Percentiles rank a stretch among this genome's conserved stretches.
phyloP scores from a whole-genome alignment of 2,888 invertebrate genomes.

The Eudiplozoon nipponicum region DNA sequence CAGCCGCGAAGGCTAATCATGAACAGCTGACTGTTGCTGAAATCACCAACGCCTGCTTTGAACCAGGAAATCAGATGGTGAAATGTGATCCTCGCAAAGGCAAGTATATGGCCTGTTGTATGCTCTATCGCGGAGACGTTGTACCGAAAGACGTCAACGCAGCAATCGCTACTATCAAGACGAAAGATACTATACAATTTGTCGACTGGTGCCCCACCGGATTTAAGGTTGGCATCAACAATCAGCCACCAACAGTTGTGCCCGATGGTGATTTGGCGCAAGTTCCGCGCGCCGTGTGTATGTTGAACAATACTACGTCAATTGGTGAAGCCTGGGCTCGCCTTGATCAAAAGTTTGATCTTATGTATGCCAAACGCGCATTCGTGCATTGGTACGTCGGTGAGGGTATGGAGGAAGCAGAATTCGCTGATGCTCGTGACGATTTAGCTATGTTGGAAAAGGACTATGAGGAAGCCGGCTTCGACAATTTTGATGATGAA shows the following conservation, averaged over 20 bases:
- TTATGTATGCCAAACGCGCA: conserved; percentile 21
- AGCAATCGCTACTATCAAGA: conserved; percentile 43
- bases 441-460: conserved; percentile 34
- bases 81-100: conserved; percentile 19
- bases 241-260: conserved; percentile 30
- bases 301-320: conserved; percentile 28
- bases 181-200: conserved; percentile 45
- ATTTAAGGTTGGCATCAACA: conserved; percentile 33
- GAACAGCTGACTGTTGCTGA: conserved; percentile 21
- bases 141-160: conserved; percentile 21
- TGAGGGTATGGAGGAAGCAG: conserved; percentile 34
- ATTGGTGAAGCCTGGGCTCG: conserved; percentile 29
- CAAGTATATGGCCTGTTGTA: conserved; percentile 19
- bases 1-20: conserved; percentile 22
- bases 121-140: conserved; percentile 19
- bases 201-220: conserved; percentile 51
- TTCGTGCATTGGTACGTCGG: conserved; percentile 28
- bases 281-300: conserved; percentile 29
- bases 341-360: conserved; percentile 22
- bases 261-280: conserved; percentile 42
- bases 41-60: conserved; percentile 21
- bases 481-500: conserved; percentile 31
- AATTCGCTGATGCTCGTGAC: conserved; percentile 57
- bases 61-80: conserved; percentile 22
- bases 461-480: conserved; percentile 29